Evolutionary conservation across 1,140 invertebrate species (phyloP).

Genomic region (Yoshiicerus persimilis): DNA sequence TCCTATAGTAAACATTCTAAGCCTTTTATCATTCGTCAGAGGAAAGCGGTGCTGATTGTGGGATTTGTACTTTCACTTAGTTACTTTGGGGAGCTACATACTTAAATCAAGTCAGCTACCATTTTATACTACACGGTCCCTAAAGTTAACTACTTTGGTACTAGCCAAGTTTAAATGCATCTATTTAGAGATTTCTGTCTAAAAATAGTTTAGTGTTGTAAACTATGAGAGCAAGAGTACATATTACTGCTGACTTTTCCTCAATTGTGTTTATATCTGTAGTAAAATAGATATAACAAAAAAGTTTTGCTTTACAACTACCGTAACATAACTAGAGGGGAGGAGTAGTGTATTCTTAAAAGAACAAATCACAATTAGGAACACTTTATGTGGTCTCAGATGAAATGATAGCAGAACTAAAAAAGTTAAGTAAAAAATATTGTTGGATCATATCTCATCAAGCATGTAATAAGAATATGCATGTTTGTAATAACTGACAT

Average conservation of each 20-base stretch:
- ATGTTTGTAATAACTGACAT: background rate
- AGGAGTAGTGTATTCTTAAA: background rate
- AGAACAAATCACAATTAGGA: constrained; percentile 17
- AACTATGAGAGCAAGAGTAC: background rate
- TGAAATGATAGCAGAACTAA: background rate
- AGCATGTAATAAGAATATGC: background rate
- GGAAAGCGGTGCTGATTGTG: background rate
- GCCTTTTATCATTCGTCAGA: background rate
- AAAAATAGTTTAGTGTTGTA: background rate
- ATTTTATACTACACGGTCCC: too few relatives aligned
- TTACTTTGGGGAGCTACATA: background rate
- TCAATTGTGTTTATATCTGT: background rate
- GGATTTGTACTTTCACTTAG: background rate
- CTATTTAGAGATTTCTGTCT: background rate
- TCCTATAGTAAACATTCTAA: background rate
- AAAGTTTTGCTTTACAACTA: background rate
- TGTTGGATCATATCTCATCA: constrained; percentile 1
- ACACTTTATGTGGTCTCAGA: background rate
- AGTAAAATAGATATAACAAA: background rate
- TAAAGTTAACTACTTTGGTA: too few relatives aligned
- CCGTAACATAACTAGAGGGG: background rate
- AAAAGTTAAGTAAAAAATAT: constrained; percentile 13
- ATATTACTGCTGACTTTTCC: background rate
- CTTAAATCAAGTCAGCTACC: background rate
- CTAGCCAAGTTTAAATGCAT: background rate